Base-by-base conservation (phyloP, 1,140 invertebrate species). In the Thaumatotibia leucotreta region DNA sequence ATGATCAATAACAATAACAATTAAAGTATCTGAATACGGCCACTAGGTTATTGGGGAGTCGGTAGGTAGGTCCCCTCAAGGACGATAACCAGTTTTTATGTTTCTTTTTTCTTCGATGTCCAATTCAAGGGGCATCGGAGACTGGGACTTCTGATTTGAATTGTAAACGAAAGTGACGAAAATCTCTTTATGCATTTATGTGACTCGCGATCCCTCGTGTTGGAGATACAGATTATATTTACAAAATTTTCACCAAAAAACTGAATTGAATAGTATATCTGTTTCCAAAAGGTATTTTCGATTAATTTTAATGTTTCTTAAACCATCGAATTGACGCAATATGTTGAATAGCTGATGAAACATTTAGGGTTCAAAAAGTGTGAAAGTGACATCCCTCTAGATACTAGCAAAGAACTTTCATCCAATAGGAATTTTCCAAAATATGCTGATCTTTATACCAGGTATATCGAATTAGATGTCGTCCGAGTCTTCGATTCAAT, bases 91-190 rank as follows among this genome's bases (percentile, higher is more conserved):
- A 61, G 33, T 72, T 80, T 77, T 82, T 79, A 72, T 75, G 67
- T 35, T 35, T 66, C 49, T 74, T 76, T 79, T 74, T 67, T 20
- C 6, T 17, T 31, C 39, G 31, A 63, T 54, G 33, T 45, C 27
- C 45, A 63, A 49, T 64, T 58, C 63, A 65, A 65, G 63, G 61
- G 66, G 64, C 62, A 62, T 64, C 61, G 71, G 35, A 72, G 72
- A 67, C 58, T 14, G 63, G 66, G 65, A 63, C 66, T 29, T 50
- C 22, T 14, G 45, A 82, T 83, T 79, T 79, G 76, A 86, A 83
- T 86, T 86, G 79, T 72, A 83, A 83, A 85, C 52, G 49, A 72
- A 73, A 76, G 77, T 81, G 74, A 79, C 78, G 54, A 81, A 83
- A 84, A 83, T 82, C 76, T 68, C 66, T 75, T 45, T 81, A 83